A percentile compares a stretch with the other conserved stretches of the same genome.
Evolutionary conservation across 2,888 invertebrate species (phyloP).

Genomic region (Drosophila tanythrix): DNA sequence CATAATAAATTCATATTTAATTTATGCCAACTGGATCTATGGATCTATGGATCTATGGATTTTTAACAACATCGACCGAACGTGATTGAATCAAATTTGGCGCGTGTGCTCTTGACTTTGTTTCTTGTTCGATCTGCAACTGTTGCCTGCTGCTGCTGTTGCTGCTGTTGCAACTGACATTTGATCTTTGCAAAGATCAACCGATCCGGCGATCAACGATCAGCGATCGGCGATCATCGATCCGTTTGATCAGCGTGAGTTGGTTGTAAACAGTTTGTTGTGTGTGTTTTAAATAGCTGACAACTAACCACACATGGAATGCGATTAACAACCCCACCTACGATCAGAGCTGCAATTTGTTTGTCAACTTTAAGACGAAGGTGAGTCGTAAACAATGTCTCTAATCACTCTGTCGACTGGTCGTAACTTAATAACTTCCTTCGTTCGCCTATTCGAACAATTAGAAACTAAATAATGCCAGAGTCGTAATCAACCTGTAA

Average conservation of each 20-base stretch:
- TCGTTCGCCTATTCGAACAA: conserved; percentile 31
- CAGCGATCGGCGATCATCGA: conserved; percentile 5
- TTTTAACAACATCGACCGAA: conserved; percentile 24
- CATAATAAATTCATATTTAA: conserved; percentile 65
- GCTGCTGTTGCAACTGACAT: conserved; percentile 52
- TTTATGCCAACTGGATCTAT: conserved; percentile 61
- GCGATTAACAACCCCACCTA: conserved; percentile 50
- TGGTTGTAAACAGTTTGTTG: conserved; percentile 31
- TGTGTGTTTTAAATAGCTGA: conserved; percentile 1
- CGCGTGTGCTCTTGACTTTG: conserved; percentile 77
- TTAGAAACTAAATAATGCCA: conserved; percentile 30
- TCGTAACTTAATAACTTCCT: conserved; percentile 68
- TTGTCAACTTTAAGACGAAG: conserved; percentile 61
- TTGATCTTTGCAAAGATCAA: conserved; percentile 73
- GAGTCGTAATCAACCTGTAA: conserved; percentile 78
- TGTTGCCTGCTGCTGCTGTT: conserved; percentile 2
- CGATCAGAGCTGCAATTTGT: conserved; percentile 54
- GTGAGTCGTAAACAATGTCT: conserved; percentile 53
- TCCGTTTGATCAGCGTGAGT: conserved; percentile 32
- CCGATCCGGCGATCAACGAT: conserved; percentile 26
- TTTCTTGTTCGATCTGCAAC: conserved; percentile 39
- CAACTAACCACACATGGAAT: conserved; percentile 67
- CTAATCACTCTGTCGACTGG: conserved; percentile 15
- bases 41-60: conserved; percentile 23
- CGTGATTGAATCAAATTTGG: conserved; percentile 66